Conservation (phyloP, 2,888 invertebrate genomes). For the Cephus pygmeus region DNA sequence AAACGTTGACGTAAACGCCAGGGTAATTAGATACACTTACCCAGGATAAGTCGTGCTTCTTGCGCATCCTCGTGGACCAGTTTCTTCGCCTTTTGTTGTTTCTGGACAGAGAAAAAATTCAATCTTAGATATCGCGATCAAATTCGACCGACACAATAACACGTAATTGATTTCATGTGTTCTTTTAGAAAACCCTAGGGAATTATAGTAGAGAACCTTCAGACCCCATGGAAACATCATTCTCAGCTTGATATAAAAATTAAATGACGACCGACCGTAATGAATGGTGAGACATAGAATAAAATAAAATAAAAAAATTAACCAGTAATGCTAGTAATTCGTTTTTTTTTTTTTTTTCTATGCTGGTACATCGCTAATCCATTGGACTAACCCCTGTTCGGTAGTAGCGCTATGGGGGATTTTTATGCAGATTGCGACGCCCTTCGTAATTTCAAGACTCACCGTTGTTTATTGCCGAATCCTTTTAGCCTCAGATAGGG, state of each 20-base stretch:
- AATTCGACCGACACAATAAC: too few relatives aligned
- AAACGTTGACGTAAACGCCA: slow-evolving; percentile 65
- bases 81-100: slow-evolving; percentile 34
- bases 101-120: slow-evolving; percentile 20
- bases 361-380: slow-evolving; percentile 51
- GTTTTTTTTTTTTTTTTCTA: slow-evolving; percentile 26
- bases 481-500: slow-evolving; percentile 58
- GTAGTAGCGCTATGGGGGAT: slow-evolving; percentile 32
- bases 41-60: slow-evolving; percentile 46
- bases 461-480: slow-evolving; percentile 63
- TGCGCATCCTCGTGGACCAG: slow-evolving; percentile 37
- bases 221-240: not conserved
- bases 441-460: slow-evolving; percentile 54
- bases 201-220: too few relatives aligned
- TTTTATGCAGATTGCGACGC: slow-evolving; percentile 49
- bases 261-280: slow-evolving; percentile 42
- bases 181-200: too few relatives aligned
- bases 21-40: slow-evolving; percentile 65
- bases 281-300: slow-evolving; percentile 7
- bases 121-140: too few relatives aligned
- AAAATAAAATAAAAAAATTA: slow-evolving; percentile 12
- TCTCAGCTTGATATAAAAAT: slow-evolving; percentile 43
- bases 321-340: too few relatives aligned
- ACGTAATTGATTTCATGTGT: too few relatives aligned
- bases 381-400: slow-evolving; percentile 38